phyloP scores from a whole-genome alignment of 2,113 vertebrate genomes.

The Xenus cinereus region DNA sequence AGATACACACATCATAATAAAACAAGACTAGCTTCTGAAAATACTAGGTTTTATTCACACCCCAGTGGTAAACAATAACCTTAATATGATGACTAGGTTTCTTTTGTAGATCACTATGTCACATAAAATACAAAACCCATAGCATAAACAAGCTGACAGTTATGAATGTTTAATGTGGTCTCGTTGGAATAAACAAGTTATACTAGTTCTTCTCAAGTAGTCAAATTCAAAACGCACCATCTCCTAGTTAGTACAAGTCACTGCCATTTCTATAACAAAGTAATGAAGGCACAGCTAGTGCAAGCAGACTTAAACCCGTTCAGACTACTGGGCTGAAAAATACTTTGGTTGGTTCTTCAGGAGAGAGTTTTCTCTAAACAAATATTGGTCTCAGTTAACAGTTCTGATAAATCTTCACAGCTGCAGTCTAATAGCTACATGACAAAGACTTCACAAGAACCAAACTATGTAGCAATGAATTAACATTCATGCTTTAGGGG shows the following conservation, averaged over 20 bases:
- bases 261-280: constrained; percentile 78
- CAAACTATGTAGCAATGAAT: constrained; percentile 91
- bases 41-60: constrained; percentile 80
- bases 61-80: constrained; percentile 74
- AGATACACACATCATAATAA: constrained; percentile 57
- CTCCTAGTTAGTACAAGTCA: constrained; percentile 72
- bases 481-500: constrained; percentile 86
- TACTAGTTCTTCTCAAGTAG: constrained; percentile 65
- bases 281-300: constrained; percentile 80
- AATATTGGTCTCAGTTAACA: constrained; percentile 74
- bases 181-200: constrained; percentile 71
- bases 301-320: constrained; percentile 74
- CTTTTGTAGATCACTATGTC: constrained; percentile 70
- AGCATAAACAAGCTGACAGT: constrained; percentile 77
- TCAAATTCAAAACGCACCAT: constrained; percentile 57
- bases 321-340: constrained; percentile 73
- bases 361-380: constrained; percentile 69
- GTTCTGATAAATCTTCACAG: constrained; percentile 79
- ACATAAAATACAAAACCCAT: constrained; percentile 78
- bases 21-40: constrained; percentile 76
- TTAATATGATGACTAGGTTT: constrained; percentile 70
- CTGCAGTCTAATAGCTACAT: constrained; percentile 90
- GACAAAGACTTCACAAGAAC: constrained; percentile 92
- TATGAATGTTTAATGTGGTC: constrained; percentile 69
- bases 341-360: constrained; percentile 81